These are phyloP conservation scores for Heterodera schachtii DNA, from an alignment of 1,140 invertebrate species.

Conservation along the genomic window DNA sequence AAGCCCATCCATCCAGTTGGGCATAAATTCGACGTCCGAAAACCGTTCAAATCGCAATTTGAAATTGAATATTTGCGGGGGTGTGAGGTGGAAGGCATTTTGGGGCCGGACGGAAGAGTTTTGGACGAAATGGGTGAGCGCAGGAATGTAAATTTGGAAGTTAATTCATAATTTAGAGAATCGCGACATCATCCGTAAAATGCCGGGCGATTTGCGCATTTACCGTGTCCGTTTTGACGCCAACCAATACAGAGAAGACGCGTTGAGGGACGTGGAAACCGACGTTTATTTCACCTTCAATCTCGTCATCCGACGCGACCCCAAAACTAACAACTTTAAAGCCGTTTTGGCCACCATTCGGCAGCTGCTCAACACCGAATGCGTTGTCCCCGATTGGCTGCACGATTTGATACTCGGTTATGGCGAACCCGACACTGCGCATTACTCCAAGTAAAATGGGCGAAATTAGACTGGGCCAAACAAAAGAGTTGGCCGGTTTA, in stretches of 20 bases:
- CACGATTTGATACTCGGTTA: constrained; percentile 96
- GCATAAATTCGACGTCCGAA: constrained; percentile 67
- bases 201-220: constrained; percentile 85
- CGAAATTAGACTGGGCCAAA: neutral
- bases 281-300: constrained; percentile 97
- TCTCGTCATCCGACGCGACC: constrained; percentile 91
- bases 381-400: constrained; percentile 97
- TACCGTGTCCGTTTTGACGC: constrained; percentile 91
- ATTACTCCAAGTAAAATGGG: constrained; percentile 78
- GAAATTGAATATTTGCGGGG: constrained; percentile 88
- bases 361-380: constrained; percentile 97
- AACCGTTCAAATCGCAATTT: constrained; percentile 85
- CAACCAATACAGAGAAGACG: constrained; percentile 77
- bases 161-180: constrained; percentile 53
- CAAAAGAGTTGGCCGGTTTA: too few relatives aligned
- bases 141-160: neutral
- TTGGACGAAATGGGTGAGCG: constrained; percentile 81
- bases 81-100: constrained; percentile 97
- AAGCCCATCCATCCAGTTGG: constrained; percentile 81
- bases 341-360: constrained; percentile 96
- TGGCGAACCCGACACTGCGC: constrained; percentile 90
- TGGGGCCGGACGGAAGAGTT: constrained; percentile 90
- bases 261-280: constrained; percentile 65
- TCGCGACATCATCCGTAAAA: constrained; percentile 79
- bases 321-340: constrained; percentile 99